Percentiles rank a stretch among this genome's conserved stretches.
These are phyloP conservation scores for Lophochroa leadbeateri DNA, from an alignment of 2,113 vertebrate species.

Conservation along the genomic window DNA sequence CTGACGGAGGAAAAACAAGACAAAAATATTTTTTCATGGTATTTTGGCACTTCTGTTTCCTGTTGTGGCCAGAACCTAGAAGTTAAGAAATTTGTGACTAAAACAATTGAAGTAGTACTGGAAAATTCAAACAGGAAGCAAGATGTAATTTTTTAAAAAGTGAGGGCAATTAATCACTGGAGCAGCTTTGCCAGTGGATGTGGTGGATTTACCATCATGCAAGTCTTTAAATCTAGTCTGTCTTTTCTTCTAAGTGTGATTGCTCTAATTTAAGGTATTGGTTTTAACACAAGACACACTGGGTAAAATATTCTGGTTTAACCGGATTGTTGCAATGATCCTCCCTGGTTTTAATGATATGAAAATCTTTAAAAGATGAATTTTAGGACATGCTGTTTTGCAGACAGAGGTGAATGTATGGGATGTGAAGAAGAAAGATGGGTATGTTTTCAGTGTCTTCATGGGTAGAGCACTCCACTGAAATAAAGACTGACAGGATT, in stretches of 20 bases:
- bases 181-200: not conserved
- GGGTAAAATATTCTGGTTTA: not conserved
- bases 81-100: slow-evolving; percentile 35
- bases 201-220: not conserved
- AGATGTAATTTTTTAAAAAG: slow-evolving; percentile 21
- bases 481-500: not conserved
- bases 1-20: slow-evolving; percentile 22
- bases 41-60: slow-evolving; percentile 63
- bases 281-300: not conserved
- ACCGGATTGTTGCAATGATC: not conserved
- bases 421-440: not conserved
- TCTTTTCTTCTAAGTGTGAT: not conserved
- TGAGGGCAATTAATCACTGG: slow-evolving; percentile 20
- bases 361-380: not conserved
- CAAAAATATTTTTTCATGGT: slow-evolving; percentile 10
- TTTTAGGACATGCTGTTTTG: not conserved
- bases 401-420: not conserved
- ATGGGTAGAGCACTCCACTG: not conserved
- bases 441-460: not conserved
- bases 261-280: not conserved
- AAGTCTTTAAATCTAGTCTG: not conserved
- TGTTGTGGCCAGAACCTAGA: slow-evolving; percentile 46
- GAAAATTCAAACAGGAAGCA: slow-evolving; percentile 56
- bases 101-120: slow-evolving; percentile 44
- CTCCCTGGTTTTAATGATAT: not conserved